Conservation (phyloP, 1,140 invertebrate species). For the Nasonia longicornis region DNA sequence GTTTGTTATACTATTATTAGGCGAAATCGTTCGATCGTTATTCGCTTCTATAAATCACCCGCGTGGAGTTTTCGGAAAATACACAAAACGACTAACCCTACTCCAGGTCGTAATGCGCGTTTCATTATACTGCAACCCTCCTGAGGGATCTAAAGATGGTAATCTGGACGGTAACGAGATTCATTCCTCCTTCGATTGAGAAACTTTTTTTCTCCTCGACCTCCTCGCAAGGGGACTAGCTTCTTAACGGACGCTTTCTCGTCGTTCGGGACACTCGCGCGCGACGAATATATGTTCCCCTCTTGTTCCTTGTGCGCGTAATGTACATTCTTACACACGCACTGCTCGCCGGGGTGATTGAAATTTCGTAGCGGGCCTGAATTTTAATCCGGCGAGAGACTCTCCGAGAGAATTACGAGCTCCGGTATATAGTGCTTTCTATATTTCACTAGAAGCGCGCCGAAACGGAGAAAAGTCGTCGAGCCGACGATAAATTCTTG, state of each 20-base stretch:
- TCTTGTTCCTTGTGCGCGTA: too few relatives aligned
- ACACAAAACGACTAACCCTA: too few relatives aligned
- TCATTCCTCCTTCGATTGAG: conserved; percentile 46
- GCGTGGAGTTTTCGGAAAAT: too few relatives aligned
- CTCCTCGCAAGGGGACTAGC: neutral
- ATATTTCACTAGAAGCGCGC: neutral
- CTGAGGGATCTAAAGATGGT: conserved; percentile 39
- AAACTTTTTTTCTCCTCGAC: conserved; percentile 25
- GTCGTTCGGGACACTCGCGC: conserved; percentile 39
- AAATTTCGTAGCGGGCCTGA: conserved; percentile 26
- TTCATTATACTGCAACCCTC: conserved; percentile 29
- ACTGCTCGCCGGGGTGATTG: conserved; percentile 12
- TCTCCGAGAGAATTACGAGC: neutral
- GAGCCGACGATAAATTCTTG: neutral
- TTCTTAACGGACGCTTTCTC: conserved; percentile 38
- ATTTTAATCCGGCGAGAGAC: conserved; percentile 27
- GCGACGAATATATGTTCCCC: conserved; percentile 10
- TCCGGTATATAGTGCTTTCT: too few relatives aligned
- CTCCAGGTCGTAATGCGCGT: conserved; percentile 22
- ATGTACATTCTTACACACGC: too few relatives aligned
- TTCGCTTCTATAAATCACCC: too few relatives aligned
- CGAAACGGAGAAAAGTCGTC: neutral
- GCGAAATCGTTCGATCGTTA: too few relatives aligned
- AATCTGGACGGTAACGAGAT: conserved; percentile 44
- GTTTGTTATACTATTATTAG: too few relatives aligned